These are phyloP conservation scores for Callyntrura sp. DNA, from an alignment of 2,888 invertebrate genomes.

Conservation along the genomic window DNA sequence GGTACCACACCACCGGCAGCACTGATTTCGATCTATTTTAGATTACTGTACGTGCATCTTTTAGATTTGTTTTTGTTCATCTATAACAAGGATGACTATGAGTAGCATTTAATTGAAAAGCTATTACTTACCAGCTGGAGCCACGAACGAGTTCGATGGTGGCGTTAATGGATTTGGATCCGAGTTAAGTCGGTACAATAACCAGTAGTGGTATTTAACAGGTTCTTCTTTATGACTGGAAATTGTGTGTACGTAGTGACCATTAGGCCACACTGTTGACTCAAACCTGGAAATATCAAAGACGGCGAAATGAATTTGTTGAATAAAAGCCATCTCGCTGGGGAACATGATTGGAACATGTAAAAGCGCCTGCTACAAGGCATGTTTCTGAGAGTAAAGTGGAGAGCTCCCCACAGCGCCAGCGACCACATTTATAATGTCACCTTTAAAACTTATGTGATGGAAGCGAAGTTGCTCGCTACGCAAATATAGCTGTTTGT, in stretches of 20 bases:
- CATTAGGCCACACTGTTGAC: conserved; percentile 96
- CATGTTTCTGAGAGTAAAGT: background rate
- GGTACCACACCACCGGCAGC: too few relatives aligned
- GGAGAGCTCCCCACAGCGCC: background rate
- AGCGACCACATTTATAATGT: conserved; percentile 13
- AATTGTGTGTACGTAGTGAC: conserved; percentile 95
- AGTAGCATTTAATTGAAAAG: conserved; percentile 69
- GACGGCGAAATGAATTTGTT: conserved; percentile 23
- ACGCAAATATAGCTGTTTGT: background rate
- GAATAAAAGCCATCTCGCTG: background rate
- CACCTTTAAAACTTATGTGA: background rate
- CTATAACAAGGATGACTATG: conserved; percentile 42
- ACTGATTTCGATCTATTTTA: background rate
- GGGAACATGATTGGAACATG: background rate
- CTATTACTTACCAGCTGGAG: conserved; percentile 91
- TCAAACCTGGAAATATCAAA: conserved; percentile 89
- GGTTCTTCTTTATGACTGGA: conserved; percentile 93
- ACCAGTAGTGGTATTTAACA: conserved; percentile 95
- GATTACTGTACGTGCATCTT: too few relatives aligned
- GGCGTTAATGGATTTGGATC: conserved; percentile 92
- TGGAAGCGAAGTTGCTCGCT: background rate
- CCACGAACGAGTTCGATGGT: conserved; percentile 94
- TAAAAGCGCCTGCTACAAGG: background rate
- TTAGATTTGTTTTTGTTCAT: background rate
- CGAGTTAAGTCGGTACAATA: conserved; percentile 93